These are phyloP conservation scores for Agrypnia vestita DNA, from an alignment of 1,140 invertebrate species.

Conservation along the genomic window DNA sequence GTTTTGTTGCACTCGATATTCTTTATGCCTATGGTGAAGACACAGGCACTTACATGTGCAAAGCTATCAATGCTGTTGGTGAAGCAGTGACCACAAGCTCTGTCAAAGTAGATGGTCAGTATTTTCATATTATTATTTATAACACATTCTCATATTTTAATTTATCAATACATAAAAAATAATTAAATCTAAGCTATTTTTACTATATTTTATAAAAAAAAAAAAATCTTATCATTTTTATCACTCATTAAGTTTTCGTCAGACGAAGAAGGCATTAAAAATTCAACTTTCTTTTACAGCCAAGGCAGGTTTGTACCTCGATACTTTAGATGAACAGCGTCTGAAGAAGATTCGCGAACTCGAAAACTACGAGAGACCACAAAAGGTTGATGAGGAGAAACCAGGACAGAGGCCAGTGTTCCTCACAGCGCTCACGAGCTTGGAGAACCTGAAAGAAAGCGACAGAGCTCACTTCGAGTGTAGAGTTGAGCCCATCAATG, in stretches of 20 bases:
- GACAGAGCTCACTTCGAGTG: constrained; percentile 96
- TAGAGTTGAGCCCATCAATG: constrained; percentile 95
- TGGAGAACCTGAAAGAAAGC: constrained; percentile 91
- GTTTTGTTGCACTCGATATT: constrained; percentile 95
- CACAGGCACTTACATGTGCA: constrained; percentile 95
- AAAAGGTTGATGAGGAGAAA: constrained; percentile 84
- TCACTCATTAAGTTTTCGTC: neutral
- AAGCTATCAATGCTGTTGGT: constrained; percentile 92
- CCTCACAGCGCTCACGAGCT: constrained; percentile 87
- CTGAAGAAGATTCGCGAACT: constrained; percentile 91
- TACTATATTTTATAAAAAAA: too few species aligned
- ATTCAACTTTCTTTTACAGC: constrained; percentile 71
- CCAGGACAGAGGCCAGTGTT: constrained; percentile 89
- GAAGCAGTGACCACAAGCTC: constrained; percentile 93
- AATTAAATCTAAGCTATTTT: too few species aligned
- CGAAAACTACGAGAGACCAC: constrained; percentile 85
- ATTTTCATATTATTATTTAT: constrained; percentile 46
- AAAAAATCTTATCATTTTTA: neutral
- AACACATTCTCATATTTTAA: neutral
- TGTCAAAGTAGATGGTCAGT: constrained; percentile 86
- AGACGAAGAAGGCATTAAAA: constrained; percentile 14
- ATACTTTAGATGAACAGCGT: constrained; percentile 91
- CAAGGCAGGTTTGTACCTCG: constrained; percentile 87
- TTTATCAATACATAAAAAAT: too few species aligned
- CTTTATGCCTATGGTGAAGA: constrained; percentile 97